Evolutionary conservation across 2,888 invertebrate genomes (phyloP).

Genomic region (Campoletis raptor): DNA sequence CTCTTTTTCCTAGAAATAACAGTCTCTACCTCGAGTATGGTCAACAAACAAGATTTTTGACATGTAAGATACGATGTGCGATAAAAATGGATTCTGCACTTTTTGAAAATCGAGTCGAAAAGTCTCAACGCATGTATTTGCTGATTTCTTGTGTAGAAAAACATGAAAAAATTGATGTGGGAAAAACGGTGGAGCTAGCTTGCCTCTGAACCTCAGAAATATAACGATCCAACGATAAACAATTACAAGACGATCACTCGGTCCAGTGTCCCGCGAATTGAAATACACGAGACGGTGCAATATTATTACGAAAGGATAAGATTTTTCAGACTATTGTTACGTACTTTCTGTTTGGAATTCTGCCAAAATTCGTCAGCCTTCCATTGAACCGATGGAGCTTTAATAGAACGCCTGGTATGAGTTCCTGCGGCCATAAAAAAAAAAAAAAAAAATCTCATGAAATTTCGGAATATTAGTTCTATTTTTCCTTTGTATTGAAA

Average conservation of each 20-base stretch:
- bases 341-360: slow-evolving; percentile 9
- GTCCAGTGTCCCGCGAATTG: slow-evolving; percentile 13
- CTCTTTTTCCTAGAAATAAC: no score
- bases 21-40: no score
- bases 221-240: slow-evolving; percentile 12
- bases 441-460: background rate
- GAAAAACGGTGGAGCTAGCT: no score
- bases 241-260: slow-evolving; percentile 5
- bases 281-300: slow-evolving; percentile 28
- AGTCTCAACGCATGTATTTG: no score
- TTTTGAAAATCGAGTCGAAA: no score
- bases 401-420: background rate
- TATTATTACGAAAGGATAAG: slow-evolving; percentile 5
- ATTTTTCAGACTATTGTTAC: slow-evolving; percentile 29
- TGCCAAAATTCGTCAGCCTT: slow-evolving; percentile 36
- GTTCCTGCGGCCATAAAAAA: background rate
- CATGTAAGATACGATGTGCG: no score
- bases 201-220: background rate
- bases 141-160: no score
- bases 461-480: background rate
- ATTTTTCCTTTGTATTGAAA: background rate
- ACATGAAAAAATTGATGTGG: no score
- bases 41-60: no score
- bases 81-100: background rate
- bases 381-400: background rate